Evolutionary conservation across 2,888 invertebrate species (phyloP), one percentile per base, ranked within the genome.

Genomic region (Sarcophaga carnaria): DNA sequence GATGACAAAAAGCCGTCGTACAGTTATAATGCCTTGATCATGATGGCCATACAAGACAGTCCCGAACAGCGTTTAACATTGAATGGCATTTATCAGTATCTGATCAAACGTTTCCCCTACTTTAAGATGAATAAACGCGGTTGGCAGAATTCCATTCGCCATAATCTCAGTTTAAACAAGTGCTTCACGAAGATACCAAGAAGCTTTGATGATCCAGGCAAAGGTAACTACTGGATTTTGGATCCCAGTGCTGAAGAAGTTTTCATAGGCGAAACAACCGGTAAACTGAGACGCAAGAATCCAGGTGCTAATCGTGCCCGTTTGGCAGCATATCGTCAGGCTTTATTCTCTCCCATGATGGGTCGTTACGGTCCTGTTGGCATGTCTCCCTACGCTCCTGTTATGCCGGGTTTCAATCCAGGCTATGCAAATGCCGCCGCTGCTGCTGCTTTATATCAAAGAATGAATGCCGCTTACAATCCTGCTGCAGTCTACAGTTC

Each of bases 201-300:
- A 72, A 98, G 98, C 92, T 99, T 99, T 94, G 99, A 99, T 94
- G 99, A 99, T 93, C 99, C 99, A 1, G 99, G 99, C 45, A 99
- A 99, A 93, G 99, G 99, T 3, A 99, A 99, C 94, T 99, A 99
- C 94, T 99, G 99, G 99, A 99, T 99, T 97, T 93, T 99, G 92
- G 99, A 99, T 92, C 97, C 98, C 37, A 97, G 97, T n/a, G 97
- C 98, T 79, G 99, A 99, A 91, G 99, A 99, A 91, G 99, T 99
- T 17, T 99, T 99, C 93, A 99, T 99, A 91, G 99, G 99, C 0
- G 98, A 98, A 1, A 98, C 98, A 0, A 99, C 99, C 0, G 99
- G 99, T 3, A 99, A 99, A 94, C 94, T 99, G 83, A 95, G 99
- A 6, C 94, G 99, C 83, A 95, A 98, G 86, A 97, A 98, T 45